A percentile compares a stretch with the other conserved stretches of the same genome.
phyloP scores from a whole-genome alignment of 2,797 vertebrate genomes.

The Arnoldichthys spilopterus region DNA sequence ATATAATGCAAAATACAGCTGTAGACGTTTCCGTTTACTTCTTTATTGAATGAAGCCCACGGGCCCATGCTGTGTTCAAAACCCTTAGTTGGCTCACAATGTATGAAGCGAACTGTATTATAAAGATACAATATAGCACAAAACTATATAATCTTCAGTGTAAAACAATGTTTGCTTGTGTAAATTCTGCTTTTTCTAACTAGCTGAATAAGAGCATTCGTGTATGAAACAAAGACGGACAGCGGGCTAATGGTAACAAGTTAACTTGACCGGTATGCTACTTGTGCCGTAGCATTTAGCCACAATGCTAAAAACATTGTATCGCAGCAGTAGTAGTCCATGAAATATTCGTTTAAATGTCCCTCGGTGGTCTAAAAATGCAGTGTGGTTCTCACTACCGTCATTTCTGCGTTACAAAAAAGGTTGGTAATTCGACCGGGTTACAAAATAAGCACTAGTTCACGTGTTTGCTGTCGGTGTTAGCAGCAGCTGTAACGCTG shows the following conservation, averaged over 20 bases:
- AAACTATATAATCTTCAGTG: background rate
- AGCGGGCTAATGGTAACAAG: background rate
- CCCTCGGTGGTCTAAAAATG: background rate
- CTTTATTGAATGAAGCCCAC: background rate
- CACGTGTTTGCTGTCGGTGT: background rate
- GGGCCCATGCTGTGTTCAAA: background rate
- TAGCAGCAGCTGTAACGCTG: background rate
- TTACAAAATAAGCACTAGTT: background rate
- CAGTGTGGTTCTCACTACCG: too few relatives aligned
- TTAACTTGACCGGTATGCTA: conserved; percentile 15
- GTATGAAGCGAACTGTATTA: background rate
- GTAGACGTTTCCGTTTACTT: background rate
- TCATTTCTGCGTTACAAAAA: background rate
- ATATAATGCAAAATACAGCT: background rate
- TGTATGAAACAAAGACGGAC: conserved; percentile 1
- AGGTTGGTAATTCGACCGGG: background rate
- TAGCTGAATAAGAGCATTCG: background rate
- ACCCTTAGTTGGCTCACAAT: background rate
- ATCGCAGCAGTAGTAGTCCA: background rate
- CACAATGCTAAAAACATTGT: conserved; percentile 37
- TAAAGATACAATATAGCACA: background rate
- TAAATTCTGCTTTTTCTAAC: background rate
- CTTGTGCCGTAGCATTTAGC: conserved; percentile 20
- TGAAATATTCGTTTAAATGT: background rate
- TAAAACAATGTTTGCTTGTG: background rate